Evolutionary conservation across 2,888 invertebrate genomes (phyloP), one percentile per base, ranked within the genome.

Genomic region (Adelognathus sp.): DNA sequence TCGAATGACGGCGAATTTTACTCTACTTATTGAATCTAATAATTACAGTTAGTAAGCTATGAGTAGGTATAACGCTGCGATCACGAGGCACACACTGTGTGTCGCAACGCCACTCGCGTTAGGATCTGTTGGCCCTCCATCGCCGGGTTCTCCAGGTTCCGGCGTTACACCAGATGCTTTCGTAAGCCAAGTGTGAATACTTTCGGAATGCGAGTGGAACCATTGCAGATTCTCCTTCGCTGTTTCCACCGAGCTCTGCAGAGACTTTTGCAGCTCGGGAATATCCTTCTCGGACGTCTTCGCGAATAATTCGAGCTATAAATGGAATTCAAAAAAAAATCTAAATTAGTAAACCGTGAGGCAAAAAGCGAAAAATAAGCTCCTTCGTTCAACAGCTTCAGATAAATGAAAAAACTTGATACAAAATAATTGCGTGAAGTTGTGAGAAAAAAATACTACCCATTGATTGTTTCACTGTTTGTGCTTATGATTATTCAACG

Each of bases 221-320:
- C 80, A 83, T 24, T 79, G 41, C 9, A 41, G 46, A 54, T 86
- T 86, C 2, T 16, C 54, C 3, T 74, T 69, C 0, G 86, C 86
- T 0, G 82, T 0, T 3, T 83, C 76, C 2, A 70, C 41, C n/a
- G 54, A 54, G 6, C 1, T 16, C 6, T 4, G 9, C 18, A 67
- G 16, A 27, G 67, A 54, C 41, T 52, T n/a, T 11, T 27, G 29
- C 29, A 39, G 7, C 46, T 3, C 11, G 76, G 11, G 3, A 58
- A 69, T 21, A 14, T 61, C 46, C 2, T 46, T 61, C 3, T 14
- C 7, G 31, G 52, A 52, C 0, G 46, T n/a, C 1, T 66, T 39
- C 0, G 69, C 11, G 31, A 86, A 82, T 39, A 52, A 21, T 36
- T 85, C 74, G 5, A 87, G 60, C 87, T 87, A 36, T 0, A 63